Conservation (phyloP, 2,113 vertebrate genomes). For the Clupea harengus region DNA sequence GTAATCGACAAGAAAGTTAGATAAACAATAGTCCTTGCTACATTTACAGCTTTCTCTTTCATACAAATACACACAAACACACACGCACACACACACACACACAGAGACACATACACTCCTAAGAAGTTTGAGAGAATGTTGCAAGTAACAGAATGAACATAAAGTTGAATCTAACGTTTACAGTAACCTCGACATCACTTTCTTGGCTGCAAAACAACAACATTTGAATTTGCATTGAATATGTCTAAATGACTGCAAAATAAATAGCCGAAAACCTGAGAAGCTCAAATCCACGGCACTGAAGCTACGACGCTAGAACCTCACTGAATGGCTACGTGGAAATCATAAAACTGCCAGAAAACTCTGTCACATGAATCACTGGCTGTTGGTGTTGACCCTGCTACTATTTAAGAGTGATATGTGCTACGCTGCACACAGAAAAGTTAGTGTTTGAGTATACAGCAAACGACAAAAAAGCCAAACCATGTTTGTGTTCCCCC, state of each 20-base stretch:
- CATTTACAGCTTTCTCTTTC: not conserved
- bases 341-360: not conserved
- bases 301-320: not conserved
- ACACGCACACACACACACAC: conserved; percentile 1
- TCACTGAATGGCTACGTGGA: not conserved
- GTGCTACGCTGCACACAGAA: not conserved
- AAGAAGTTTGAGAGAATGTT: not conserved
- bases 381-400: not conserved
- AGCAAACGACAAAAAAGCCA: not conserved
- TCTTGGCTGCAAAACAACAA: not conserved
- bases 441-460: not conserved
- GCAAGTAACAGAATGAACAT: not conserved
- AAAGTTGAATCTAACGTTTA: not conserved
- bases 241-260: not conserved
- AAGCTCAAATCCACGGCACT: not conserved
- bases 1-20: not conserved
- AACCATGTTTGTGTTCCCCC: not conserved
- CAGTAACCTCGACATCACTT: too few relatives aligned
- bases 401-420: not conserved
- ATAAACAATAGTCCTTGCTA: not conserved
- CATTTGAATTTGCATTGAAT: not conserved
- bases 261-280: not conserved
- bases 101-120: not conserved
- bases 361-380: not conserved
- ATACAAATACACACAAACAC: not conserved